Conservation (phyloP, 2,888 invertebrate genomes). For the Ormyrus thymus region DNA sequence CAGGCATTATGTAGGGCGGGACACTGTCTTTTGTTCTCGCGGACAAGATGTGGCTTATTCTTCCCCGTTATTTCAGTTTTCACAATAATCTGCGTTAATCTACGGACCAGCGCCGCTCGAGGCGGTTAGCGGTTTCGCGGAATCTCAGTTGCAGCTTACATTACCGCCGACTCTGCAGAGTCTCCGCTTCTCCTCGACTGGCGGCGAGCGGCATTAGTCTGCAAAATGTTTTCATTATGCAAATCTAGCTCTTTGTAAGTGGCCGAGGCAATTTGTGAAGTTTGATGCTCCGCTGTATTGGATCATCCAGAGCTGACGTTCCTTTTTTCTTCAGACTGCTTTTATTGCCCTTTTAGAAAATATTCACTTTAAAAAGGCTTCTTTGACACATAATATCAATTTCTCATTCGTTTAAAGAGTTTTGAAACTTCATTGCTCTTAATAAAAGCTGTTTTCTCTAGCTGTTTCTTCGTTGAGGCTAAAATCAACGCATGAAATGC, state of each 20-base stretch:
- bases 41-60: not conserved
- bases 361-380: no score
- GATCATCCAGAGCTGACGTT: no score
- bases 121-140: slow-evolving; percentile 59
- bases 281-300: slow-evolving; percentile 7
- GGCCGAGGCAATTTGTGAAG: slow-evolving; percentile 40
- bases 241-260: slow-evolving; percentile 61
- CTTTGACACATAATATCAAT: no score
- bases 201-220: slow-evolving; percentile 46
- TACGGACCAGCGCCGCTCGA: not conserved
- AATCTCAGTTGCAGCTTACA: slow-evolving; percentile 61
- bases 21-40: not conserved
- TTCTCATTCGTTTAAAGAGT: no score
- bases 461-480: no score
- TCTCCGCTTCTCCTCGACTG: slow-evolving; percentile 22
- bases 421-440: no score
- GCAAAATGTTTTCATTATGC: slow-evolving; percentile 63
- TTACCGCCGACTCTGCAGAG: slow-evolving; percentile 21
- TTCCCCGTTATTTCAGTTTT: not conserved
- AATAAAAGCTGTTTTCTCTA: no score
- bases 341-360: no score
- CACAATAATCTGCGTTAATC: slow-evolving; percentile 24
- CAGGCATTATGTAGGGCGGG: not conserved
- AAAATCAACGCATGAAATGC: no score
- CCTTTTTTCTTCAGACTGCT: no score